Base-by-base conservation (phyloP, 2,797 vertebrate genomes). In the Myotis myotis region DNA sequence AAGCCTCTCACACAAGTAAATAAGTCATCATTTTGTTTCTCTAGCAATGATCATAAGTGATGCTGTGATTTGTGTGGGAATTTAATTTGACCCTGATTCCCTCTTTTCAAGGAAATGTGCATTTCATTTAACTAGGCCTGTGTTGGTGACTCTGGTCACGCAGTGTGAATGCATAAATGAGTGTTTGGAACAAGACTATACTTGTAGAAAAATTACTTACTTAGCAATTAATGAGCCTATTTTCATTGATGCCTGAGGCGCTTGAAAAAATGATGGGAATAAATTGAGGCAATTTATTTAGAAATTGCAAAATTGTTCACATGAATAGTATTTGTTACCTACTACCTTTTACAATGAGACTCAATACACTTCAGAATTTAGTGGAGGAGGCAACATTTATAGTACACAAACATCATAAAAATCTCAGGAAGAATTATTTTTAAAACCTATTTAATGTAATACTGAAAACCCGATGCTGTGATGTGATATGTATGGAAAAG, bases 221-320 rank as follows among this genome's bases (percentile, higher is more conserved):
- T 90, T 75, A 76, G 8, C 87, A 95, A 97, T 70, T 91, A 95
- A 90, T 96, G 96, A 96, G 57, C 75, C 53, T 70, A 51, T 96
- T 97, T 97, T 60, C 88, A 79, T 15, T 95, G 84, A 89, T 91
- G 86, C 75, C 80, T 75, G 60, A 90, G 55, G 96, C 85, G 78
- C 53, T 64, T n/a, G 84, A 87, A 95, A 41, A 75, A 81, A 41
- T 68, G 78, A 87, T 25, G 19, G 64, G 25, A 95, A 98, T 83
- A 80, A 19, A 98, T 93, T 94, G 89, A 97, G 38, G 87, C 89
- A 96, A 96, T 95, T 96, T 97, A 93, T 95, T 95, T 95, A 76
- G 93, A 94, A 97, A 95, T 89, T 84, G 86, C 53, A 92, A 94
- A 95, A 95, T 60, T 90, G 16, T 92, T 90, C 91, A 92, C 44